Evolutionary conservation across 1,140 invertebrate genomes (phyloP).

Genomic region (Drosophila tristis): DNA sequence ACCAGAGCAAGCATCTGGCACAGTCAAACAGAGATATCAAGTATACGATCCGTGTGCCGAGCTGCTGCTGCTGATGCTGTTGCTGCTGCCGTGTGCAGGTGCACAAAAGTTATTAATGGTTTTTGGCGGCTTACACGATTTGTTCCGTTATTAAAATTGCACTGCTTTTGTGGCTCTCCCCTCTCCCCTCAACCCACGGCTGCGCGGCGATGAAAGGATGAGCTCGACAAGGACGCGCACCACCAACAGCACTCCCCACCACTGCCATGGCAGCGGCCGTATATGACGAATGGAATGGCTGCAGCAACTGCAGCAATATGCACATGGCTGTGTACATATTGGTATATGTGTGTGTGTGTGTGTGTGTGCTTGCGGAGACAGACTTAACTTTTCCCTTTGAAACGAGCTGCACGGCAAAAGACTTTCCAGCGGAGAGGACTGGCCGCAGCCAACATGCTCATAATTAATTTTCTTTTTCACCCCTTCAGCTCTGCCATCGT

Average conservation of each 20-base stretch:
- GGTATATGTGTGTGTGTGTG: conserved; percentile 12
- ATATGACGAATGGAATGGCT: not conserved
- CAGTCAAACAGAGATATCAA: conserved; percentile 10
- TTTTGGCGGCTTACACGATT: conserved; percentile 74
- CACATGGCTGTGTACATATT: not conserved
- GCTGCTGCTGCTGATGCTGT: not conserved
- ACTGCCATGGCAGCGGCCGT: not conserved
- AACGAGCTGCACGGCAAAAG: conserved; percentile 11
- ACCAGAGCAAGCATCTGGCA: too few species aligned
- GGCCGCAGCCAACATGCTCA: too few species aligned
- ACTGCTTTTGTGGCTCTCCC: conserved; percentile 26
- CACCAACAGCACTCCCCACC: conserved; percentile 6
- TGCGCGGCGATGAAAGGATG: conserved; percentile 2
- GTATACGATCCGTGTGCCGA: conserved; percentile 41
- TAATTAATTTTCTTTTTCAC: too few species aligned
- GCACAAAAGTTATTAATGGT: conserved; percentile 75
- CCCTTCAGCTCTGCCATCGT: too few species aligned
- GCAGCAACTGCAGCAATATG: not conserved
- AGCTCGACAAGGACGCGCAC: conserved; percentile 21
- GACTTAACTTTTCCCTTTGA: conserved; percentile 48
- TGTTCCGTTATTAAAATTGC: conserved; percentile 65
- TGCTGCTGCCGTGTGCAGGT: conserved; percentile 45
- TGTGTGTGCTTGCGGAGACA: conserved; percentile 6
- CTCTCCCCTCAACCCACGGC: not conserved
- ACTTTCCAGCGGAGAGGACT: conserved; percentile 4